phyloP scores from a whole-genome alignment of 2,888 invertebrate species.

The Colostygia pectinataria region DNA sequence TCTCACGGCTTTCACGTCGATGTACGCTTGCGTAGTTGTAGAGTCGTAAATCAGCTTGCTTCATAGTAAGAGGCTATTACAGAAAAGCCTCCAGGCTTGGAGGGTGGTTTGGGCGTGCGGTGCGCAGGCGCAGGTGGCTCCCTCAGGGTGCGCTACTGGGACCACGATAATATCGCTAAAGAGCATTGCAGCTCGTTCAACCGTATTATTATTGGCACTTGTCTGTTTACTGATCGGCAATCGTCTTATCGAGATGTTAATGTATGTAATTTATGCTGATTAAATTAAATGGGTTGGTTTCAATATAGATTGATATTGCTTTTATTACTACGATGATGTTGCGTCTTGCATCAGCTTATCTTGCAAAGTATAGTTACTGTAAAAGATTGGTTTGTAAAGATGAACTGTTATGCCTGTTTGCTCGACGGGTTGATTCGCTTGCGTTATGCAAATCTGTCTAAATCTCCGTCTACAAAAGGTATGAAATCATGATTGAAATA shows the following conservation, averaged over 20 bases:
- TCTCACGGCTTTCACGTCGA: slow-evolving; percentile 23
- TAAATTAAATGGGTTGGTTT: slow-evolving; percentile 32
- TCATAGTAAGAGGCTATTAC: slow-evolving; percentile 49
- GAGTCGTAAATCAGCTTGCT: neutral
- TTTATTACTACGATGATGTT: neutral
- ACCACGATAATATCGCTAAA: slow-evolving; percentile 53
- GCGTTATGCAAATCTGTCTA: slow-evolving; percentile 37
- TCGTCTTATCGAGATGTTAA: slow-evolving; percentile 16
- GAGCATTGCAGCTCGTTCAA: slow-evolving; percentile 42
- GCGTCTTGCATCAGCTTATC: slow-evolving; percentile 16
- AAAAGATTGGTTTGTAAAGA: slow-evolving; percentile 1
- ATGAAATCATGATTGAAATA: slow-evolving; percentile 48
- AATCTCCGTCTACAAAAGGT: slow-evolving; percentile 32
- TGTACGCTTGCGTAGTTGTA: slow-evolving; percentile 34
- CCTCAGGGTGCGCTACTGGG: slow-evolving; percentile 65
- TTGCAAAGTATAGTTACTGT: neutral
- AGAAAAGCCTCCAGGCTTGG: slow-evolving; percentile 52
- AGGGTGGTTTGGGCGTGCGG: slow-evolving; percentile 31
- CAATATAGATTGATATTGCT: slow-evolving; percentile 35
- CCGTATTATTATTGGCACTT: slow-evolving; percentile 45
- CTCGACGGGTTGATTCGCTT: slow-evolving; percentile 28
- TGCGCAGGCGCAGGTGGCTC: slow-evolving; percentile 44
- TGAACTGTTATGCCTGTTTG: slow-evolving; percentile 9
- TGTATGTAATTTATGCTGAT: slow-evolving; percentile 25
- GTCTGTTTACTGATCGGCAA: slow-evolving; percentile 35